Conservation (phyloP, 2,797 vertebrate species). For the Pipistrellus pipistrellus region DNA sequence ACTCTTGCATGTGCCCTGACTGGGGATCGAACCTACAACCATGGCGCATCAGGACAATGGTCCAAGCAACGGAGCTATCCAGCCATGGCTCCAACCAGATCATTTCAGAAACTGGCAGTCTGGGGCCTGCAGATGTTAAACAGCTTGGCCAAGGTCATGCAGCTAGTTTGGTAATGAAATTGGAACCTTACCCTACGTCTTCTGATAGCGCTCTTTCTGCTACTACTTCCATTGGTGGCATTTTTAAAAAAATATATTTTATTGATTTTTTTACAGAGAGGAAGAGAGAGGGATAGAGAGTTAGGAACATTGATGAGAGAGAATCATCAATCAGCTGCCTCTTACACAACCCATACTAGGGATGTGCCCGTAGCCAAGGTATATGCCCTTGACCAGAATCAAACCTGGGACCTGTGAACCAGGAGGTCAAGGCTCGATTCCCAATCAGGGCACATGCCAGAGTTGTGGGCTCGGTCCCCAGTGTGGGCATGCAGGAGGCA, state of each 20-base stretch:
- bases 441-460: no score
- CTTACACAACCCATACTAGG: no score
- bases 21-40: neutral
- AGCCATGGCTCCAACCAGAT: neutral
- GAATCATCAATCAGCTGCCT: no score
- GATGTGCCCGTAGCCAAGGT: no score
- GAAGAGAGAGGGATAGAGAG: no score
- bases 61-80: neutral
- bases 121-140: slow-evolving; percentile 27
- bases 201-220: slow-evolving; percentile 3
- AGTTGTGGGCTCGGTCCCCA: no score
- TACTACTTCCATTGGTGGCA: neutral
- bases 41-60: neutral
- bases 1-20: neutral
- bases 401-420: no score
- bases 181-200: slow-evolving; percentile 44
- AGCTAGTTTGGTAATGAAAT: slow-evolving; percentile 48
- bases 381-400: no score
- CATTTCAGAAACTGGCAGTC: slow-evolving; percentile 18
- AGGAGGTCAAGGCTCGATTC: no score
- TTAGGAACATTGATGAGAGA: no score
- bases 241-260: neutral
- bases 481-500: no score
- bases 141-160: slow-evolving; percentile 41
- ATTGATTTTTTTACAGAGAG: no score